Conservation (phyloP, 2,113 vertebrate genomes). For the Takifugu flavidus region DNA sequence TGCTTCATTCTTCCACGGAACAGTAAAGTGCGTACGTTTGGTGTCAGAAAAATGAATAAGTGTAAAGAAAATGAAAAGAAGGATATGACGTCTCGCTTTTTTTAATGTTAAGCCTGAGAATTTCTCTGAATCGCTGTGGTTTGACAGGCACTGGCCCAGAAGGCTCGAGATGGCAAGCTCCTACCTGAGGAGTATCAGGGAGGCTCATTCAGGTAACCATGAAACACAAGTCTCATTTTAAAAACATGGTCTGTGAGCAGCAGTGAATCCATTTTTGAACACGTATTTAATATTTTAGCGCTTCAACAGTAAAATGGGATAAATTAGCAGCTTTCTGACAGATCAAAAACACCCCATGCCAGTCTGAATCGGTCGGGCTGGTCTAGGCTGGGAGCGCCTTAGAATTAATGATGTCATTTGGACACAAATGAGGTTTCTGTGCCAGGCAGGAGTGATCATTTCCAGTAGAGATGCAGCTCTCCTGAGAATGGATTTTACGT, state of each 20-base stretch:
- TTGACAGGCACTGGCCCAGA: slow-evolving; percentile 84
- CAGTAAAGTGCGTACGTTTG: too few relatives aligned
- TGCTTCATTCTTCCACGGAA: too few relatives aligned
- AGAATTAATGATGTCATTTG: slow-evolving; percentile 70
- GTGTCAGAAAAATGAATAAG: too few relatives aligned
- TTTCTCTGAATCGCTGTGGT: slow-evolving; percentile 1
- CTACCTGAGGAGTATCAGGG: slow-evolving; percentile 95
- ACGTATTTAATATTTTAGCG: too few relatives aligned
- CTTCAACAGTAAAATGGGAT: too few relatives aligned
- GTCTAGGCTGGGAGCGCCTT: slow-evolving; percentile 25
- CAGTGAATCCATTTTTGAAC: too few relatives aligned
- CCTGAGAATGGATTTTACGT: slow-evolving; percentile 17
- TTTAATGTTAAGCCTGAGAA: not conserved
- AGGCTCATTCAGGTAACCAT: slow-evolving; percentile 90
- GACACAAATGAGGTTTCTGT: slow-evolving; percentile 68
- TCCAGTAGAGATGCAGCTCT: slow-evolving; percentile 33
- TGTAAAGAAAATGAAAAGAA: too few relatives aligned
- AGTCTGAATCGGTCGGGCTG: too few relatives aligned
- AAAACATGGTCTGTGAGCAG: too few relatives aligned
- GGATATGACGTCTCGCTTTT: too few relatives aligned
- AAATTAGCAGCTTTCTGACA: too few relatives aligned
- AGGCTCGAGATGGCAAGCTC: slow-evolving; percentile 92
- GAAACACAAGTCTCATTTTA: not conserved
- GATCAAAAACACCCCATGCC: too few relatives aligned
- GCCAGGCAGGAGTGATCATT: slow-evolving; percentile 56